Base-by-base conservation (phyloP, 2,113 vertebrate genomes). In the Dendropsophus ebraccatus region DNA sequence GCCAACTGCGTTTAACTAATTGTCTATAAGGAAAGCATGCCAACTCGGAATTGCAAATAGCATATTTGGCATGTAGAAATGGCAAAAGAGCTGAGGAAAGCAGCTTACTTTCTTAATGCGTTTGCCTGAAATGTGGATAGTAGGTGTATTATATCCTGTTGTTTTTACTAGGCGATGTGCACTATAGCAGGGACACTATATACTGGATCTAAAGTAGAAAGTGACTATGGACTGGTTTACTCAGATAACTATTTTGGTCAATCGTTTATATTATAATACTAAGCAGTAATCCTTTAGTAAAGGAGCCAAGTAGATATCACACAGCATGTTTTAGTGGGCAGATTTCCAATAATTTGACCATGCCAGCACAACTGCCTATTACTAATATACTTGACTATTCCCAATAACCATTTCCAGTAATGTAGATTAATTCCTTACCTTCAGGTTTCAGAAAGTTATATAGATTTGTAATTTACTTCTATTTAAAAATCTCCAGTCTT, bases 21-120 rank as follows among this genome's bases (percentile, higher is more conserved):
- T 94, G 91, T 90, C 91, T 92, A 75, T 41, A 84, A 84, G 90
- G 87, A 91, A 88, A 73, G 83, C 88, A 82, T 91, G 91, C 93
- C 92, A 92, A 84, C 92, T 93, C 93, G 91, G 93, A 93, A 94
- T 94, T 93, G 90, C 93, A 93, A 94, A 95, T 95, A 90, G 92
- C 90, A 91, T 73, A 92, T 93, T 92, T 95, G 95, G 94, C 93
- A 91, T 88, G 87, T 88, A 86, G 87, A 90, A 91, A 89, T 91
- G 90, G 92, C 91, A 92, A 62, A 85, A 54, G 88, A 88, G 32
- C 84, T 85, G 84, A 85, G 84, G 69, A 85, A 85, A 79, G 75
- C 84, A 85, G 75, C 47, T 70, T 85, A 79, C 75, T 85, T 69
- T 79, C 50, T 65, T 85, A 85, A 67, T 79, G 47, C 23, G 5